A percentile compares a stretch with the other conserved stretches of the same genome.
Evolutionary conservation across 92 coral and sea anemone genomes (phyloP).

Genomic region (Micromussa lordhowensis): DNA sequence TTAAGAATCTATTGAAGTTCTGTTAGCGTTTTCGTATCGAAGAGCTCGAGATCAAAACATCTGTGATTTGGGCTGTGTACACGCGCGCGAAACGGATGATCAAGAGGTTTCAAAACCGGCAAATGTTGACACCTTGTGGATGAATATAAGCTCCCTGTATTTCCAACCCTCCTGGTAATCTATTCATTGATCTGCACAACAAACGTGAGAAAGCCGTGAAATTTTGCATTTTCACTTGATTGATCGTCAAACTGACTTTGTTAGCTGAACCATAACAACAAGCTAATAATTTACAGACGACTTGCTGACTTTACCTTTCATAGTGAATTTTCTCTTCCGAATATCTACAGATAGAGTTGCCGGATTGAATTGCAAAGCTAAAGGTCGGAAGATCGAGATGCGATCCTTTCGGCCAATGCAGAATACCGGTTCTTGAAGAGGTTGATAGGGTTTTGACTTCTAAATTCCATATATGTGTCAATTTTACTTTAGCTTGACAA

Average conservation of each 20-base stretch:
- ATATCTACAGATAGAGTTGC: not conserved
- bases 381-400: not conserved
- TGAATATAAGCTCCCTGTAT: not conserved
- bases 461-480: not conserved
- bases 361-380: slow-evolving; percentile 11
- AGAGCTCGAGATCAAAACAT: not conserved
- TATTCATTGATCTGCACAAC: not conserved
- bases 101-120: not conserved
- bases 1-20: not conserved
- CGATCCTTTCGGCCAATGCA: not conserved
- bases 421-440: not conserved
- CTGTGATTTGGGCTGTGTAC: not conserved
- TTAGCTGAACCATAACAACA: not conserved
- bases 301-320: not conserved
- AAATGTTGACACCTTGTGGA: not conserved
- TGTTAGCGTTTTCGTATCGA: not conserved
- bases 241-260: not conserved
- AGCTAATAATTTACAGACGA: not conserved
- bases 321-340: not conserved
- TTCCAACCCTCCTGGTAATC: slow-evolving; percentile 8
- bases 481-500: not conserved
- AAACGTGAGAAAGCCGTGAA: no score
- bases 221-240: no score
- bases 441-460: not conserved
- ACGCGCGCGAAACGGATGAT: not conserved